phyloP scores from a whole-genome alignment of 2,797 vertebrate species.

The Hyperoplus immaculatus region DNA sequence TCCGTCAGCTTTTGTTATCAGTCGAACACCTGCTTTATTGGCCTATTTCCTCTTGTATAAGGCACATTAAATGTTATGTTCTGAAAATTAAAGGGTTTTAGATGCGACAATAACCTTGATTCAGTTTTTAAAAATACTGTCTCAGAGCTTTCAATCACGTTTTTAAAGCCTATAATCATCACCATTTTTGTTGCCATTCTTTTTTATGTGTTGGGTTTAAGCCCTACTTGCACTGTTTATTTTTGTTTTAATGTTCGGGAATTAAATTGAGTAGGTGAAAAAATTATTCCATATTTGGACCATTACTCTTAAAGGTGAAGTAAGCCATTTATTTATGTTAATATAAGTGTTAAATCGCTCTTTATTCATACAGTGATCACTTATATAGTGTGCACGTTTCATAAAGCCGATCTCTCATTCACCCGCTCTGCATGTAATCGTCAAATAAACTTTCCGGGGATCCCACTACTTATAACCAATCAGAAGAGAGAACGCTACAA shows the following conservation, averaged over 20 bases:
- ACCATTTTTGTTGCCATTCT: not conserved
- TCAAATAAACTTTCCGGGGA: too few relatives aligned
- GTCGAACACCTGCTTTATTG: slow-evolving; percentile 27
- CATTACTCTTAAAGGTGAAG: too few relatives aligned
- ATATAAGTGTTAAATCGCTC: too few relatives aligned
- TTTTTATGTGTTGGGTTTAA: slow-evolving; percentile 6
- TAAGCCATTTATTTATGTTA: too few relatives aligned
- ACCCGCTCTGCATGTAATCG: too few relatives aligned
- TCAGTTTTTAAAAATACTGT: slow-evolving; percentile 1
- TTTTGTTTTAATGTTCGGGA: slow-evolving; percentile 8
- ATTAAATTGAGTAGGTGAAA: slow-evolving; percentile 2
- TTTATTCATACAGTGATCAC: too few relatives aligned
- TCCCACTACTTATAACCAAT: too few relatives aligned
- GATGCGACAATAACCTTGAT: slow-evolving; percentile 10
- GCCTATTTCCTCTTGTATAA: slow-evolving; percentile 22
- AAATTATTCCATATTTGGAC: slow-evolving; percentile 20
- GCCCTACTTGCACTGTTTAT: slow-evolving; percentile 12
- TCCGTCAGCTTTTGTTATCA: not conserved
- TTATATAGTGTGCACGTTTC: too few relatives aligned
- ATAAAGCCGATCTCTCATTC: too few relatives aligned
- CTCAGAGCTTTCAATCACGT: slow-evolving; percentile 5
- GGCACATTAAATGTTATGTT: slow-evolving; percentile 17
- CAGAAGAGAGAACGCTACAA: too few relatives aligned
- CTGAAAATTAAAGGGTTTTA: slow-evolving; percentile 21
- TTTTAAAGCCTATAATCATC: slow-evolving; percentile 4